These are phyloP conservation scores for Aldabrachelys gigantea DNA, from an alignment of 2,113 vertebrate genomes.

Conservation along the genomic window DNA sequence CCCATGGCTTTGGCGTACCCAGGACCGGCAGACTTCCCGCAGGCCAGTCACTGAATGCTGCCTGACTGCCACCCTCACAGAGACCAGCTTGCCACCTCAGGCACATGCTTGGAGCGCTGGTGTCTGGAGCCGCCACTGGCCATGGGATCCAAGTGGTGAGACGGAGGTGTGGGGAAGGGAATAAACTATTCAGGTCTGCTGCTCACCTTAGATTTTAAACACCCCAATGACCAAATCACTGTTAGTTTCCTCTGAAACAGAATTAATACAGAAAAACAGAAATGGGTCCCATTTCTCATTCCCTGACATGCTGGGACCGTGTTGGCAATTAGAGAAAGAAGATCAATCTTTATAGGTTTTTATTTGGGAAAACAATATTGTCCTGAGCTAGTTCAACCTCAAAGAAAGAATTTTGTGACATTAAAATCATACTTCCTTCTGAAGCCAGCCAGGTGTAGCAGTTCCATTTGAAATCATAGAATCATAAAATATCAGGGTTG, in stretches of 20 bases:
- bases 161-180: not conserved
- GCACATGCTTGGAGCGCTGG: no score
- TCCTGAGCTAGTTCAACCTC: slow-evolving; percentile 13
- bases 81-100: no score
- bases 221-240: not conserved
- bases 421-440: slow-evolving; percentile 61
- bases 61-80: no score
- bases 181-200: rapidly evolving
- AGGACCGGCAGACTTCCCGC: no score
- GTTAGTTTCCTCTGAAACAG: not conserved
- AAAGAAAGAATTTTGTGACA: slow-evolving; percentile 59
- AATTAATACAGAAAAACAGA: not conserved
- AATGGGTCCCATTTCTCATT: not conserved
- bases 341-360: not conserved
- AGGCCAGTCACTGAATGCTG: no score
- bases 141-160: not conserved
- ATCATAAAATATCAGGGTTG: no score
- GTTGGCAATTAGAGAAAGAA: not conserved
- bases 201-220: not conserved
- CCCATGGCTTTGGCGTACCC: no score
- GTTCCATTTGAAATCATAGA: slow-evolving; percentile 37
- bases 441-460: slow-evolving; percentile 53
- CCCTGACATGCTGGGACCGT: not conserved
- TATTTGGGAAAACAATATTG: slow-evolving; percentile 14
- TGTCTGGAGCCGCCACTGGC: not conserved